Evolutionary conservation across 2,888 invertebrate species (phyloP).

Genomic region (Nephrotoma appendiculata): DNA sequence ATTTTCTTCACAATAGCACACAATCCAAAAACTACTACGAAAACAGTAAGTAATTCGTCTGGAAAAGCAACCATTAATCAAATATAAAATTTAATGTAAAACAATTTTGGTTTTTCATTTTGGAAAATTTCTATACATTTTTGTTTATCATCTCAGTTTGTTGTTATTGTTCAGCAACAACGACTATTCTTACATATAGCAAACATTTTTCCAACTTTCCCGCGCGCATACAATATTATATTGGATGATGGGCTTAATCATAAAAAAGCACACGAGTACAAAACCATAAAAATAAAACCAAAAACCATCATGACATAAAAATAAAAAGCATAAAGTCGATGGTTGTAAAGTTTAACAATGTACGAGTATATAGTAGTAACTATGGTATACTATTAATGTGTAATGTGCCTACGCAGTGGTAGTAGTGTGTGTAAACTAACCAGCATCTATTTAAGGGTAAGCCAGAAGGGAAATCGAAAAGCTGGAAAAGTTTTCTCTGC

Average conservation of each 20-base stretch:
- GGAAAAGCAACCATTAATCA: background rate
- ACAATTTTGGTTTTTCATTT: background rate
- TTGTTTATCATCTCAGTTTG: background rate
- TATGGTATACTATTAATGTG: background rate
- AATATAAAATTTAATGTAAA: background rate
- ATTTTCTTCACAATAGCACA: background rate
- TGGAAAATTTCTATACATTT: background rate
- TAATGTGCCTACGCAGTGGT: background rate
- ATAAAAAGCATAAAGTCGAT: background rate
- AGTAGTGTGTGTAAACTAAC: background rate
- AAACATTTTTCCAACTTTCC: background rate
- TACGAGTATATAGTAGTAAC: background rate
- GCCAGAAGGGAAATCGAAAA: background rate
- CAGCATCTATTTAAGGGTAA: background rate
- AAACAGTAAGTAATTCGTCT: background rate
- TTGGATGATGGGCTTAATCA: background rate
- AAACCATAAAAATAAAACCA: background rate
- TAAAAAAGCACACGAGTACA: background rate
- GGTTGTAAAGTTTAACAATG: background rate
- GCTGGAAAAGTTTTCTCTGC: background rate
- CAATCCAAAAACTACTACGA: background rate
- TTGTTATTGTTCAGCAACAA: background rate
- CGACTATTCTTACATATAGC: background rate
- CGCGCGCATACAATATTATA: background rate
- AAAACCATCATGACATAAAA: background rate